phyloP scores from a whole-genome alignment of 1,140 invertebrate genomes.

The Pseudobourletiella spinata region DNA sequence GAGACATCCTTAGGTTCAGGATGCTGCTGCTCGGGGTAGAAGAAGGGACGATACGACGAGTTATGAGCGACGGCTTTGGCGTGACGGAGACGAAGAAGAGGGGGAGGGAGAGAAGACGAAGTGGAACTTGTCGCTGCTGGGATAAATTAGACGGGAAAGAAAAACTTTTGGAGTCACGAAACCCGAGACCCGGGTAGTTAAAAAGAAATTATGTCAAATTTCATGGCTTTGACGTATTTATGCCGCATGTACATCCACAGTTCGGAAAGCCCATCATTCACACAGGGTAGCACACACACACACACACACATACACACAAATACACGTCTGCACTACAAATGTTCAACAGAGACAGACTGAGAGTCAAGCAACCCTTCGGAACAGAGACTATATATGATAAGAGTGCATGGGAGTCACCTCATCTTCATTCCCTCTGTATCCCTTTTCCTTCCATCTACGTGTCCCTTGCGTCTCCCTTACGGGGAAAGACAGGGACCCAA shows the following conservation, averaged over 20 bases:
- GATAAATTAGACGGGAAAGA: background rate
- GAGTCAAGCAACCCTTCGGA: too few species aligned
- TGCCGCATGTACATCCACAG: background rate
- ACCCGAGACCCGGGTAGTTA: slow-evolving; percentile 5
- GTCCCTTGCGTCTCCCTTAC: too few species aligned
- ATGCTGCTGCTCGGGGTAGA: background rate
- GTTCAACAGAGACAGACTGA: too few species aligned
- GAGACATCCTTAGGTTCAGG: background rate
- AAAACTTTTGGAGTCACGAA: background rate
- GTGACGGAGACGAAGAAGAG: too few species aligned
- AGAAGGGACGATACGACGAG: too few species aligned
- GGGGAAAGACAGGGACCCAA: too few species aligned
- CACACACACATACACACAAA: background rate
- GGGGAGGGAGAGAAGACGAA: background rate
- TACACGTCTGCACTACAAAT: too few species aligned
- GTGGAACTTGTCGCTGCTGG: background rate
- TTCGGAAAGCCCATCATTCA: background rate
- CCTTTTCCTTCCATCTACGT: too few species aligned
- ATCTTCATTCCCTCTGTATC: too few species aligned
- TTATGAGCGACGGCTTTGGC: too few species aligned
- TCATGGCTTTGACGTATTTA: slow-evolving; percentile 5
- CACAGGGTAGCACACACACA: background rate
- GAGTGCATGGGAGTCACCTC: too few species aligned
- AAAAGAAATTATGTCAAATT: slow-evolving; percentile 13
- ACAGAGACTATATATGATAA: too few species aligned